phyloP scores from a whole-genome alignment of 2,797 vertebrate genomes.

The Aselliscus stoliczkanus region DNA sequence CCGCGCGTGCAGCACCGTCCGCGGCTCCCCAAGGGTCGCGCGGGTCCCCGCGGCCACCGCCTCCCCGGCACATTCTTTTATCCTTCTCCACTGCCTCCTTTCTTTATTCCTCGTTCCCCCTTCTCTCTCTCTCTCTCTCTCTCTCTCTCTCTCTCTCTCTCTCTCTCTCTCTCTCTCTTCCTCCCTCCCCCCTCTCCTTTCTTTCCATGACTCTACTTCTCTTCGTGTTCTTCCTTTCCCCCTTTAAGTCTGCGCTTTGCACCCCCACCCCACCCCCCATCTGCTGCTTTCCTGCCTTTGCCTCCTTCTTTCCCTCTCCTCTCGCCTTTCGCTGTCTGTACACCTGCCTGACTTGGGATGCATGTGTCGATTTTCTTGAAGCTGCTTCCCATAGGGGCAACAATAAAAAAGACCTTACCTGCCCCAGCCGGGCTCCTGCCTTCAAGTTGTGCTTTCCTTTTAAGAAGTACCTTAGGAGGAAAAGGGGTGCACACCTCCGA shows the following conservation, averaged over 20 bases:
- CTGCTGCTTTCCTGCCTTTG: background rate
- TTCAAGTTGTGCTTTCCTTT: conserved; percentile 46
- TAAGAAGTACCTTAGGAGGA: background rate
- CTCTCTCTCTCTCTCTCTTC: background rate
- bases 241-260: background rate
- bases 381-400: background rate
- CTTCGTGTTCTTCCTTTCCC: background rate
- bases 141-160: background rate
- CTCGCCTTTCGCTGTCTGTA: background rate
- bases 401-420: background rate
- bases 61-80: background rate
- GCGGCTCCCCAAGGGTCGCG: background rate
- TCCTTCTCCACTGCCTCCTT: background rate
- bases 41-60: background rate
- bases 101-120: background rate
- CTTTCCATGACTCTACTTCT: background rate
- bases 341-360: conserved; percentile 15
- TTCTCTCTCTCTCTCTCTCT: background rate
- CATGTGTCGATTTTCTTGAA: background rate
- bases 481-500: background rate
- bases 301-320: background rate
- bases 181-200: too few relatives aligned
- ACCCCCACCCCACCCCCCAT: rapidly evolving
- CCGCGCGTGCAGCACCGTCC: background rate
- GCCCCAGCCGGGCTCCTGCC: background rate